Evolutionary conservation across 2,113 vertebrate species (phyloP), one percentile per base, ranked within the genome.

Genomic region (Riparia riparia): DNA sequence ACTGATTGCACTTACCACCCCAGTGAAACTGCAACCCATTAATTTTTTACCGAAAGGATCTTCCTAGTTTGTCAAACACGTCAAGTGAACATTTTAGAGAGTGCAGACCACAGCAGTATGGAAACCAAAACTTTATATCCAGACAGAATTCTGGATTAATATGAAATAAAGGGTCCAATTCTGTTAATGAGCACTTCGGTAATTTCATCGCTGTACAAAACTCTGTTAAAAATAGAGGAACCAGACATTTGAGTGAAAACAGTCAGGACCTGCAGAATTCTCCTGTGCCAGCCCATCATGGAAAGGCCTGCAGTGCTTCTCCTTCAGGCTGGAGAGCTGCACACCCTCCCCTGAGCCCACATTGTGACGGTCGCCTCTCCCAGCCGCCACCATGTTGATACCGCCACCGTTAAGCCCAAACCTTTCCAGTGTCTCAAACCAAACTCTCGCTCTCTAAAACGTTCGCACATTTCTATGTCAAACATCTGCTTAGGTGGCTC

Each of bases 401-500:
- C 34, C 57, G 45, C 77, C 93, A 15, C 61, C 89, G 6, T 17
- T 9, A 19, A 82, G 92, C 72, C 86, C 71, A 18, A 90, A 47
- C 72, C 82, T 95, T 87, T 91, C 84, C 64, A 32, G 95, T 32
- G 95, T 97, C 97, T 97, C 54, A 65, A 97, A 66, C 73, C 96
- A 84, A 93, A 96, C 95, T 95, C 97, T 96, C 74, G 97, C 97
- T 96, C 97, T 97, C 97, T 96, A 93, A 97, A 97, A 95, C 57
- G 93, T 98, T 97, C 69, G 96, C 97, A 96, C 97, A 97, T 97
- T 97, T 98, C 96, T 97, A 4, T 94, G 96, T 98, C 97, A 92
- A 97, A 97, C 97, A 98, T 97, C 97, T 97, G 97, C 92, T 77
- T 95, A 96, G 98, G 90, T 97, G 97, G 97, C 97, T 98, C 90